A percentile compares a stretch with the other conserved stretches of the same genome.
Conservation (phyloP, 2,113 vertebrate genomes). For the Carassius carassius region DNA sequence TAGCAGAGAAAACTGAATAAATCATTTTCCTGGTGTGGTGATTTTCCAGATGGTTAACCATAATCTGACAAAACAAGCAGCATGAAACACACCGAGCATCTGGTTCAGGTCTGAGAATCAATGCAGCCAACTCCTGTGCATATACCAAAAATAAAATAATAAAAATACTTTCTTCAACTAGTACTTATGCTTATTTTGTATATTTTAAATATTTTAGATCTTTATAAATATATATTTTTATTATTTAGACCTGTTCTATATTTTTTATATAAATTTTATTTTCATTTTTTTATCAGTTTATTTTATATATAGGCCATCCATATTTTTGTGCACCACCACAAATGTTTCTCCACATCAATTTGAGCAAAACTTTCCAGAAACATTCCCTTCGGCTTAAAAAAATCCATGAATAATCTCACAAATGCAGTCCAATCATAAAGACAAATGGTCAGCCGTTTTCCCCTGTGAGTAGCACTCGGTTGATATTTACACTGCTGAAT, state of each 20-base stretch:
- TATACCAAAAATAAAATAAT: no score
- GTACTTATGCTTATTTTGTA: no score
- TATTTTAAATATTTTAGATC: no score
- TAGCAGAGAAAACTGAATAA: slow-evolving; percentile 2
- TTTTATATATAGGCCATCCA: no score
- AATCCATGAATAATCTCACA: background rate
- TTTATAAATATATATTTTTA: no score
- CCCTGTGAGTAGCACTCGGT: background rate
- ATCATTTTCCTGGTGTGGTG: background rate
- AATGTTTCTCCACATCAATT: background rate
- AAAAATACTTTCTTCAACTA: no score
- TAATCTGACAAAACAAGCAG: slow-evolving; percentile 18
- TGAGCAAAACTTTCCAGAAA: background rate
- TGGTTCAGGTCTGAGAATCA: background rate
- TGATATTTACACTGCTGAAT: background rate
- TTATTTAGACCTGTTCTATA: no score
- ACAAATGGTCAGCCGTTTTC: background rate
- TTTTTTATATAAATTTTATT: no score
- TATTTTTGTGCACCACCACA: background rate
- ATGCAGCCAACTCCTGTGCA: background rate
- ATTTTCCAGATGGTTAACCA: slow-evolving; percentile 30
- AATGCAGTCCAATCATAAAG: background rate
- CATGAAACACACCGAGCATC: background rate
- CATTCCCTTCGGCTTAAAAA: background rate
- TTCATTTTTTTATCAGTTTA: no score